Base-by-base conservation (phyloP, 1,140 invertebrate genomes). In the Nasonia vitripennis region DNA sequence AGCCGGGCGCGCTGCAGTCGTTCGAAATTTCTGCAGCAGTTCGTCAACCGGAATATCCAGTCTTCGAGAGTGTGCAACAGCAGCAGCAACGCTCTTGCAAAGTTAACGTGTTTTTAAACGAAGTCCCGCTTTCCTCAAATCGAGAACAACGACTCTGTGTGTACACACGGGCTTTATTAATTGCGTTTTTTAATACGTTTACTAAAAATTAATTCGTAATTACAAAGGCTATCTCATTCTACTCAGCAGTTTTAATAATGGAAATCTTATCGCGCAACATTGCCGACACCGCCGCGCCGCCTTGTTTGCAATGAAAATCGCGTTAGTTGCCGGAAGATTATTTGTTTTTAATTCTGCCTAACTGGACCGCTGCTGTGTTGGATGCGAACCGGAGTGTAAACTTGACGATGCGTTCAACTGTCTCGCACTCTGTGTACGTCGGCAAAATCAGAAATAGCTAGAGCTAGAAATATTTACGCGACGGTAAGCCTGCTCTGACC, bases 381-480 rank as follows among this genome's bases (percentile, higher is more conserved):
- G 48, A 51, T 20, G 6, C 17, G 27, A n/a, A 62, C 20, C 55
- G 6, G 55, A 20, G 17, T 62, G 17, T n/a, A 17, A 62, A 62
- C 17, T 62, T 62, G 20, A 62, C 3, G n/a, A 62, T 62, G 2
- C 55, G 4, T 37, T 62, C 20, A 17, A 14, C 17, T 17, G 11
- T 55, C 17, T 55, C 17, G 51, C 12, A 17, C 51, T 55, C 17
- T 5, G 11, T 11, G 1, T 55, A 9, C 41, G 10, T 11, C 41
- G 6, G 41, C 7, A 7, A 45, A 45, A 45, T 45, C 41, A 45
- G 41, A 45, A 45, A 45, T 45, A 45, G 10, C 41, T 7, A 9
- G 41, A 27, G 27, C 27, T 27, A 71, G 83, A 78, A 87, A 86
- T 90, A 92, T 91, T 91, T 90, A 91, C 88, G 89, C 86, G 41